Evolutionary conservation across 2,113 vertebrate species (phyloP).

Genomic region (Dinomys branickii): DNA sequence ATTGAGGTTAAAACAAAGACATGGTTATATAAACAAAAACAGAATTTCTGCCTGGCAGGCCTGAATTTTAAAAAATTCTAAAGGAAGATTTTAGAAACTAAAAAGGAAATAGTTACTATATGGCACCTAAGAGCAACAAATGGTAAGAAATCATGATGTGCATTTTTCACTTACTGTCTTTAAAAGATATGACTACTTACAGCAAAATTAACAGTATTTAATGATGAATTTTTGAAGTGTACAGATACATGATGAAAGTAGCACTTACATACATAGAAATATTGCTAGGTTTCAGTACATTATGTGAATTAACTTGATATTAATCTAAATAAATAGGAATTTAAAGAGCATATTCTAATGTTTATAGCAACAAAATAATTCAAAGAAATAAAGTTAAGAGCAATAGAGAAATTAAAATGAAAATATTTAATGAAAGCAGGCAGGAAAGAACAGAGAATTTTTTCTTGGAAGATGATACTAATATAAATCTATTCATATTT

Average conservation of each 20-base stretch:
- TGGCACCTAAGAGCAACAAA: neutral
- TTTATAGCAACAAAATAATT: neutral
- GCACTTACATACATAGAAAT: neutral
- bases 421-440: neutral
- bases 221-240: neutral
- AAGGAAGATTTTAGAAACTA: neutral
- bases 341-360: neutral
- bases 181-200: neutral
- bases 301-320: neutral
- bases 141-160: neutral
- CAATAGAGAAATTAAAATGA: conserved; percentile 34
- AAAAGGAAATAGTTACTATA: neutral
- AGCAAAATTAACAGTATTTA: neutral
- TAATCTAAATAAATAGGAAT: conserved; percentile 29
- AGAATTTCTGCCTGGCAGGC: neutral
- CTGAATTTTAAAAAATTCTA: neutral
- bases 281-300: neutral
- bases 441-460: neutral
- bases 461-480: conserved; percentile 22
- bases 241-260: neutral
- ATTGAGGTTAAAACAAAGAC: neutral
- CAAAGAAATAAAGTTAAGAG: conserved; percentile 3
- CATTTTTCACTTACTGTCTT: neutral
- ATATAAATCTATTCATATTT: neutral
- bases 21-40: neutral